A percentile compares a stretch with the other conserved stretches of the same genome.
Evolutionary conservation across 2,797 vertebrate species (phyloP).

Genomic region (Capromys pilorides): DNA sequence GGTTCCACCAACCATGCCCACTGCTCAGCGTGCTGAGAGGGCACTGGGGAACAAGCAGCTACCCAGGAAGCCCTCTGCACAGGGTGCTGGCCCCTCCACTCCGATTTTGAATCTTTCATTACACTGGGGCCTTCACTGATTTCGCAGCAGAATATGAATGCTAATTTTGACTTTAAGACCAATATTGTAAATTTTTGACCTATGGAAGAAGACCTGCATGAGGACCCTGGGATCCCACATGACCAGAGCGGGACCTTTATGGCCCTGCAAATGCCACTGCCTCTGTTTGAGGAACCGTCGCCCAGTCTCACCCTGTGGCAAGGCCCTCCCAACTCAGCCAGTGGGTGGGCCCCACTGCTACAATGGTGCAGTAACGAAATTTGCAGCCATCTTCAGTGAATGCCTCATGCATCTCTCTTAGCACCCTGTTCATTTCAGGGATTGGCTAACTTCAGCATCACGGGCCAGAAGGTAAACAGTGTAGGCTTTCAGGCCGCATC

Average conservation of each 20-base stretch:
- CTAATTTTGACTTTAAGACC: not conserved
- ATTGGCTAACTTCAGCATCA: not conserved
- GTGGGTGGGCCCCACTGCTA: accelerated
- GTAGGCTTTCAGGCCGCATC: not conserved
- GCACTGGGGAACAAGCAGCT: accelerated
- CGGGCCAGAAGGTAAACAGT: not conserved
- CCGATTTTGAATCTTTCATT: not conserved
- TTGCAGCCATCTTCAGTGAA: accelerated
- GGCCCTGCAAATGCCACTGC: accelerated
- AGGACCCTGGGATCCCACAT: not conserved
- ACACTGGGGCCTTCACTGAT: not conserved
- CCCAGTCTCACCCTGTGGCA: not conserved
- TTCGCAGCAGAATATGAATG: not conserved
- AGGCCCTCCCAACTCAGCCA: not conserved
- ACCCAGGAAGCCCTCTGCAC: not conserved
- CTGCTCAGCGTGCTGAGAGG: accelerated
- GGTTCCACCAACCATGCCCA: accelerated
- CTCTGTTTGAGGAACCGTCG: not conserved
- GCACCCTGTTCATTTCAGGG: not conserved
- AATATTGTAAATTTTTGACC: accelerated
- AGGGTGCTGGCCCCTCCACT: not conserved
- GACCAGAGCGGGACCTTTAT: not conserved
- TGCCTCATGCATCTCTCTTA: not conserved
- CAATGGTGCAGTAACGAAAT: accelerated
- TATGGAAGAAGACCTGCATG: not conserved